These are phyloP conservation scores for Delphinapterus leucas DNA, from an alignment of 2,113 vertebrate genomes.

Conservation along the genomic window DNA sequence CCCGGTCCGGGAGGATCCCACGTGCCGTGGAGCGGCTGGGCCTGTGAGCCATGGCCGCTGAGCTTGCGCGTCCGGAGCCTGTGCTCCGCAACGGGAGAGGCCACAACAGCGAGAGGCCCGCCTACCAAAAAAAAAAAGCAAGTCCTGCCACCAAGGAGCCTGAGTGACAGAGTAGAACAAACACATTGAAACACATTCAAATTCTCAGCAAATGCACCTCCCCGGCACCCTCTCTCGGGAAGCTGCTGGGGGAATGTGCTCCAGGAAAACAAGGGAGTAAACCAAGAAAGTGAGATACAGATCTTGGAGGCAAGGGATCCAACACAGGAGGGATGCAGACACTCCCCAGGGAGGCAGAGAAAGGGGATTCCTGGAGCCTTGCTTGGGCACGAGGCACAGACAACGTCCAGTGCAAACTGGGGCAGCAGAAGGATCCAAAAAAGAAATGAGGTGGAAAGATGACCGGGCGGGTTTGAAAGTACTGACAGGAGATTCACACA, in stretches of 20 bases:
- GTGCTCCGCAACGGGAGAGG: rapidly evolving
- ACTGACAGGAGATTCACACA: rapidly evolving
- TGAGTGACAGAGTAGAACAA: neutral
- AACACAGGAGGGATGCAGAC: neutral
- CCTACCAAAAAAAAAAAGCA: no score
- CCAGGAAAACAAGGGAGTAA: neutral
- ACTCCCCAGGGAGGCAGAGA: rapidly evolving
- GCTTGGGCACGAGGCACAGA: rapidly evolving
- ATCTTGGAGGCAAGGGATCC: neutral
- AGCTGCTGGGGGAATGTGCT: neutral
- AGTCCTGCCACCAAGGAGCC: neutral
- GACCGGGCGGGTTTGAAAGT: rapidly evolving
- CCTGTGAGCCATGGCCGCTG: no score
- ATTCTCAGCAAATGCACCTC: neutral
- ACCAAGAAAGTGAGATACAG: neutral
- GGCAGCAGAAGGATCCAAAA: neutral
- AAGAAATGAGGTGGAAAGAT: no score
- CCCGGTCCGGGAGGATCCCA: rapidly evolving
- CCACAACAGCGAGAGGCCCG: no score
- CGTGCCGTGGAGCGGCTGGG: no score
- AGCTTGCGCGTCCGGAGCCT: no score
- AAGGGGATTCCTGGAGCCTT: rapidly evolving
- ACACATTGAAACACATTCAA: rapidly evolving
- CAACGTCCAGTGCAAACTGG: rapidly evolving
- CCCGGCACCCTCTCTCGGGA: neutral